These are phyloP conservation scores for Ploceus nigricollis DNA, from an alignment of 2,113 vertebrate species.

Conservation along the genomic window DNA sequence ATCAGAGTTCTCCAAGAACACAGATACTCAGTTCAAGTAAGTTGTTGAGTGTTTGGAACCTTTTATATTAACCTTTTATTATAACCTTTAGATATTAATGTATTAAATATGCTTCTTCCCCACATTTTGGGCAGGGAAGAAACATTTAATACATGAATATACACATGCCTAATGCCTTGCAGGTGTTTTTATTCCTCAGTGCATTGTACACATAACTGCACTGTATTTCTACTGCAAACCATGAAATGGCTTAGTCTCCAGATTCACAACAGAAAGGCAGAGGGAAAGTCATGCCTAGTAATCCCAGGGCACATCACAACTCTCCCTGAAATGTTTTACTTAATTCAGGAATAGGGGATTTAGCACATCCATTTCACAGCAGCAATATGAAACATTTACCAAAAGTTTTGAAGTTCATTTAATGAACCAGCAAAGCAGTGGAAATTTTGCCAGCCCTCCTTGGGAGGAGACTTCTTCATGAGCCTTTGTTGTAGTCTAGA, in stretches of 20 bases:
- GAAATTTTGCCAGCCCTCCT: neutral
- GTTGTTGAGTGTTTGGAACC: neutral
- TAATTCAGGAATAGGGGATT: neutral
- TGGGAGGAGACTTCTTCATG: neutral
- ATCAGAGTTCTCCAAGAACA: neutral
- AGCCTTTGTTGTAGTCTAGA: neutral
- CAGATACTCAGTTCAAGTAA: neutral
- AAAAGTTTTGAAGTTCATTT: neutral
- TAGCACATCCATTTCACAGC: neutral
- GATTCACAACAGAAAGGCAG: neutral
- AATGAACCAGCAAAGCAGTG: neutral
- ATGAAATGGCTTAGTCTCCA: neutral
- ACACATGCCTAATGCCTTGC: neutral
- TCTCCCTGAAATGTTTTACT: neutral
- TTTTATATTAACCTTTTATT: neutral
- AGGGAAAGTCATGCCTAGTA: neutral
- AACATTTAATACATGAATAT: neutral
- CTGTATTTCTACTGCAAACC: neutral
- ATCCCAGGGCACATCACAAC: neutral
- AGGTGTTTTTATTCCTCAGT: neutral
- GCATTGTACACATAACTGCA: neutral
- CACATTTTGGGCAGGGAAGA: neutral
- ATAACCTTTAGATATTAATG: neutral
- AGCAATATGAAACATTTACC: neutral
- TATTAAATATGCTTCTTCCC: neutral